Percentiles rank a stretch among this genome's conserved stretches.
phyloP scores from a whole-genome alignment of 2,113 vertebrate species.

The Sphyrna mokarran region DNA sequence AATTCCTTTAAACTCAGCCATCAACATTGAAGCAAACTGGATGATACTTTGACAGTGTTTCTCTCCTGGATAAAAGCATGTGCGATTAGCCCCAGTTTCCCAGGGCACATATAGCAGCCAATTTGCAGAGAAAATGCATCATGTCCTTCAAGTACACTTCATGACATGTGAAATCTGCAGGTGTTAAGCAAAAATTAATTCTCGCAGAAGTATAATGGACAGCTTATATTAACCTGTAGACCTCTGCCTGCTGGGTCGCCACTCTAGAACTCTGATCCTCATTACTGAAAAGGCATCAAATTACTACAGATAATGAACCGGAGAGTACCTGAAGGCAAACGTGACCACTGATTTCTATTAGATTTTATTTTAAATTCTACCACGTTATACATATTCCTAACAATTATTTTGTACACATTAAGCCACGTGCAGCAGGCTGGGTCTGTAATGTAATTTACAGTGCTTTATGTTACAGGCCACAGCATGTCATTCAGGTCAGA shows the following conservation, averaged over 20 bases:
- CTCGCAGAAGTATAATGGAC: not conserved
- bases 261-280: not conserved
- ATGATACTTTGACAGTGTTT: not conserved
- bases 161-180: conserved; percentile 4
- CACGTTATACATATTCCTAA: not conserved
- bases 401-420: not conserved
- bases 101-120: not conserved
- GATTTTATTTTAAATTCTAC: not conserved
- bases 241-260: not conserved
- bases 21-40: not conserved
- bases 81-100: not conserved
- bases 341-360: not conserved
- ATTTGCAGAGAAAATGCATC: not conserved
- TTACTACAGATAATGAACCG: not conserved
- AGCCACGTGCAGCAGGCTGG: not conserved
- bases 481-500: not conserved
- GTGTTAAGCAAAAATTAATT: conserved; percentile 11
- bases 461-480: not conserved
- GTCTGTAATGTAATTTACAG: not conserved
- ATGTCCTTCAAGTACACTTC: not conserved
- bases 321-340: not conserved
- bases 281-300: not conserved
- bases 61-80: not conserved
- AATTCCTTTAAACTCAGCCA: not conserved
- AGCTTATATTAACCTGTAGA: conserved; percentile 10